Conservation (phyloP, 1,140 invertebrate genomes). For the Anoplophora glabripennis region DNA sequence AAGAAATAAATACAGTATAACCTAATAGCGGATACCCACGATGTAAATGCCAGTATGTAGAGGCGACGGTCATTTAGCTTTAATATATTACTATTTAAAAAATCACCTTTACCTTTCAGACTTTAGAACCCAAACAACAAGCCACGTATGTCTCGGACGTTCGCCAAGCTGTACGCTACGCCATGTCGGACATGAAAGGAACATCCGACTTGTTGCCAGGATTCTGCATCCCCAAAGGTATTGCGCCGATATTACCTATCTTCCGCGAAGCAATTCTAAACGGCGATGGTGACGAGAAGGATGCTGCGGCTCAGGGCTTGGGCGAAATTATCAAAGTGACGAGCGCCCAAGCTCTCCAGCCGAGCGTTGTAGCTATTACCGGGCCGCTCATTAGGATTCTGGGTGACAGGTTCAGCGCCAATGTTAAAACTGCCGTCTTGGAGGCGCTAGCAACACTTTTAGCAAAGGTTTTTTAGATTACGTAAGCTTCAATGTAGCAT, state of each 20-base stretch:
- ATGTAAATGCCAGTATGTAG: too few relatives aligned
- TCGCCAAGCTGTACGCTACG: slow-evolving; percentile 86
- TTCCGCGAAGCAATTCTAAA: slow-evolving; percentile 96
- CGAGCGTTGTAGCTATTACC: slow-evolving; percentile 94
- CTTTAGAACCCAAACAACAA: slow-evolving; percentile 76
- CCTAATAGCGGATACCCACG: too few relatives aligned
- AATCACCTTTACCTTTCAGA: slow-evolving; percentile 51
- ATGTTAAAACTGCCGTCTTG: slow-evolving; percentile 92
- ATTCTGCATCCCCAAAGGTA: slow-evolving; percentile 92
- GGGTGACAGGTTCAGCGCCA: slow-evolving; percentile 90
- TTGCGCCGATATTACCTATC: slow-evolving; percentile 88
- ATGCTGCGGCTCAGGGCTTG: slow-evolving; percentile 86
- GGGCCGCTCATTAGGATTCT: slow-evolving; percentile 96
- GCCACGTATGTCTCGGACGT: slow-evolving; percentile 83
- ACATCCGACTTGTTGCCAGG: slow-evolving; percentile 72
- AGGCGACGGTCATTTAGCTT: too few relatives aligned
- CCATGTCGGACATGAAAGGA: slow-evolving; percentile 80
- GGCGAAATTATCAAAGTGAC: slow-evolving; percentile 90
- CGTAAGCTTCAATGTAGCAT: background rate
- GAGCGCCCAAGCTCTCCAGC: slow-evolving; percentile 80
- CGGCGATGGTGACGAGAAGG: slow-evolving; percentile 91
- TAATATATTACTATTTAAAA: background rate
- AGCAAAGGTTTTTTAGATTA: slow-evolving; percentile 64
- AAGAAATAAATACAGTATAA: background rate
- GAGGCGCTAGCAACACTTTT: slow-evolving; percentile 90